Base-by-base conservation (phyloP, 2,797 vertebrate species). In the Hippoglossus hippoglossus region DNA sequence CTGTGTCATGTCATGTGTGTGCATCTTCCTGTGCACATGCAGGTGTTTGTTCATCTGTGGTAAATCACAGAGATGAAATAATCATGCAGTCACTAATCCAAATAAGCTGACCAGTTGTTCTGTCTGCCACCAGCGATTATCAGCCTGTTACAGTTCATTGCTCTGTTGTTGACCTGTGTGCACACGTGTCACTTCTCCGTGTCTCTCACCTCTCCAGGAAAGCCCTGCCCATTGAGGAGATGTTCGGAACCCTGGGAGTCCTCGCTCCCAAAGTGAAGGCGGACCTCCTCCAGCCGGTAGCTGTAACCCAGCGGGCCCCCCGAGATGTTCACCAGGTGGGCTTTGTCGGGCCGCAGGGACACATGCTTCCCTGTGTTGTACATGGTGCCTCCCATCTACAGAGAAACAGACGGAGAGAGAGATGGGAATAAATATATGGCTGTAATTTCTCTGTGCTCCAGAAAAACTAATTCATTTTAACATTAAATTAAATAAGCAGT, bases 291-390 rank as follows among this genome's bases (percentile, higher is more conserved):
- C 76, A 98, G 89, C 36, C 97, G 94, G 90, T 99, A 97, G 36
- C 96, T 97, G 77, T 98, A 99, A 0, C 96, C 96, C 94, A 99
- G 95, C 0, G 97, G 97, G 0, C 97, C 97, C 50, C 97, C 97
- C 0, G 97, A 98, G 88, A 99, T 95, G 86, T 98, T 98, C 71
- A 98, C 97, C 91, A 97, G 90, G 80, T 98, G 96, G 63, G 97
- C 95, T 82, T 97, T 98, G 92, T 98, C 97, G 18, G 97, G 92
- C 18, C 96, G 92, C 61, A 99, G 94, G 50, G 97, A 97, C 69
- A 99, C 97, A 0, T 99, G 97, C 67, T 96, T 96, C 54, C 97
- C 97, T 1, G 97, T 99, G 79, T 99, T 99, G 87, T 99, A 98
- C 97, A 99, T 98, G 3, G 97, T 98, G 46, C 97, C 96, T 19